Conservation (phyloP, 2,888 invertebrate genomes). For the Physocephala rufipes region DNA sequence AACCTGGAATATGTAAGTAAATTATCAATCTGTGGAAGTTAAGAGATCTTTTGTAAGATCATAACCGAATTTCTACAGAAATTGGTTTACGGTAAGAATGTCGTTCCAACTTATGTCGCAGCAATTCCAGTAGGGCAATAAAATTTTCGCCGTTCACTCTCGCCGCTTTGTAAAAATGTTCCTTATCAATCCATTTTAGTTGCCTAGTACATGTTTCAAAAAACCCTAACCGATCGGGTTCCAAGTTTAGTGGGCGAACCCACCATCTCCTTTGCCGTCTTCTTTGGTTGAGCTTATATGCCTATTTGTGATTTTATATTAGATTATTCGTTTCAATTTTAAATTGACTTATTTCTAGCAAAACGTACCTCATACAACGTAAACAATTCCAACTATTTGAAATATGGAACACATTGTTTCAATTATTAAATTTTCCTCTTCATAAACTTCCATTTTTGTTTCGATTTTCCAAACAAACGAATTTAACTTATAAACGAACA, state of each 20-base stretch:
- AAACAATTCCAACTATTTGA: no score
- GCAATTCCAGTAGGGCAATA: constrained; percentile 17
- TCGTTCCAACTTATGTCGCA: neutral
- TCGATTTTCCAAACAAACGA: no score
- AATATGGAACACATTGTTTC: no score
- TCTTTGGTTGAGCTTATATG: no score
- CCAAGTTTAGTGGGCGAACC: constrained; percentile 35
- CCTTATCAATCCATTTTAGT: constrained; percentile 29
- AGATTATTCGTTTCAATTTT: no score
- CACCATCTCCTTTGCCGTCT: constrained; percentile 37
- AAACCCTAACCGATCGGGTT: constrained; percentile 32
- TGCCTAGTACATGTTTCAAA: constrained; percentile 28
- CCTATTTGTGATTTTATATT: no score
- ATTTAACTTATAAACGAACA: no score
- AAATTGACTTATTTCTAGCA: no score
- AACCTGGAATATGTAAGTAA: neutral
- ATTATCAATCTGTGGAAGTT: neutral
- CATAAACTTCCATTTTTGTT: no score
- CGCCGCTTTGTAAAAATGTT: constrained; percentile 38
- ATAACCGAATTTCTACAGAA: neutral
- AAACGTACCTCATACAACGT: no score
- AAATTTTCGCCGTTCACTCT: constrained; percentile 30
- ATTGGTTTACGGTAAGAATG: constrained; percentile 3
- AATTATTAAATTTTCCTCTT: no score
- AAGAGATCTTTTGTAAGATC: neutral